Percentiles rank a stretch among this genome's conserved stretches.
These are phyloP conservation scores for Malacosoma neustria DNA, from an alignment of 2,888 invertebrate genomes.

Conservation along the genomic window DNA sequence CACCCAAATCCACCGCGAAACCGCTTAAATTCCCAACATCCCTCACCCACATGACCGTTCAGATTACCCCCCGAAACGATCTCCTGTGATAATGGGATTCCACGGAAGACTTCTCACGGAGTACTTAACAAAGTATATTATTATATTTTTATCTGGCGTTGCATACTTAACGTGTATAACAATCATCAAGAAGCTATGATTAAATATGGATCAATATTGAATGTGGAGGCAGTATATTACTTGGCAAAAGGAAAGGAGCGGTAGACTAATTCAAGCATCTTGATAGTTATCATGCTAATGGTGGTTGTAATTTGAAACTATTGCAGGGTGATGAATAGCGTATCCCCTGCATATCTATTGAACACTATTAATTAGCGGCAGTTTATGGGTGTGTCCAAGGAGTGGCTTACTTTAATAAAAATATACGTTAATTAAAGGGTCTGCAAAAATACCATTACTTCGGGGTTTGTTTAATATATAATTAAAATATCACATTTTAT, in stretches of 20 bases:
- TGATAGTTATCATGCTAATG: constrained; percentile 50
- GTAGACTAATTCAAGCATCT: constrained; percentile 13
- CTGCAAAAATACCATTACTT: too few relatives aligned
- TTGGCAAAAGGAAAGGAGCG: constrained; percentile 12
- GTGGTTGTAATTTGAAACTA: constrained; percentile 49
- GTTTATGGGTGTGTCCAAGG: constrained; percentile 55
- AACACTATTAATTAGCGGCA: constrained; percentile 64
- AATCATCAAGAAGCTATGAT: too few relatives aligned
- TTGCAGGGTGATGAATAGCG: constrained; percentile 9
- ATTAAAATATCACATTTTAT: constrained; percentile 51
- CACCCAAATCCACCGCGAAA: too few relatives aligned
- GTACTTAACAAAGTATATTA: too few relatives aligned
- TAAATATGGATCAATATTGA: constrained; percentile 28
- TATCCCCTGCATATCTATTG: constrained; percentile 42
- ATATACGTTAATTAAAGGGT: constrained; percentile 49
- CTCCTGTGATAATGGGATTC: too few relatives aligned
- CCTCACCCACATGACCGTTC: too few relatives aligned
- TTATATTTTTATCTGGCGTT: too few relatives aligned
- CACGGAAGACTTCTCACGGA: too few relatives aligned
- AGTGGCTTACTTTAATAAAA: constrained; percentile 65
- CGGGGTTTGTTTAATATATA: constrained; percentile 16
- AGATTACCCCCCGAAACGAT: too few relatives aligned
- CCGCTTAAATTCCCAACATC: too few relatives aligned
- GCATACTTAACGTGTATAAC: too few relatives aligned
- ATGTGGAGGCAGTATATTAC: constrained; percentile 42